Percentiles rank a stretch among this genome's conserved stretches.
Conservation (phyloP, 92 coral and sea anemone species). For the Metridium senile region DNA sequence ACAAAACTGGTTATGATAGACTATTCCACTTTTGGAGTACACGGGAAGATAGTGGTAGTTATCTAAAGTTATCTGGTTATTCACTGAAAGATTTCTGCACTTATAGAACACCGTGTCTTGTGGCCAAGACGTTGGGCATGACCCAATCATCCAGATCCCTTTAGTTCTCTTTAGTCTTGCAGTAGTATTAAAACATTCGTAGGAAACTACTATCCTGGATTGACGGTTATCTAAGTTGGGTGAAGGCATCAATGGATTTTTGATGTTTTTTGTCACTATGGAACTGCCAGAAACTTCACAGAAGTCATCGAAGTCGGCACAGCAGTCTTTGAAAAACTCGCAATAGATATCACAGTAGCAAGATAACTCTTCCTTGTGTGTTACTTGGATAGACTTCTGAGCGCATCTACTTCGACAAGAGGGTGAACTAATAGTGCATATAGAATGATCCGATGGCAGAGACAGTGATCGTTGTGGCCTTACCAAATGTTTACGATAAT, state of each 20-base stretch:
- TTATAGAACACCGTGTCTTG: constrained; percentile 13
- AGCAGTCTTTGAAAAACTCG: constrained; percentile 26
- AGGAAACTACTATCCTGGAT: not conserved
- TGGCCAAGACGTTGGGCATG: constrained; percentile 28
- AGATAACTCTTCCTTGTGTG: not conserved
- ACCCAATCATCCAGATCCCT: constrained; percentile 46
- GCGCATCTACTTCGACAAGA: not conserved
- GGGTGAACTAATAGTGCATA: not conserved
- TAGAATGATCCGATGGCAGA: no score
- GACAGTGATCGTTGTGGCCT: no score
- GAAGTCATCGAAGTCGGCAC: constrained; percentile 26
- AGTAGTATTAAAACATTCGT: not conserved
- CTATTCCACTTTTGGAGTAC: constrained; percentile 38
- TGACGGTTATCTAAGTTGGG: not conserved
- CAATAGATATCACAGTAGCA: constrained; percentile 33
- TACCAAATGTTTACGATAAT: no score
- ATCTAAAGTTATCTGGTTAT: constrained; percentile 6
- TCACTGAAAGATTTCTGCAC: constrained; percentile 6
- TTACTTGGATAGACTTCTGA: not conserved
- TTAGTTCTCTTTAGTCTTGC: not conserved
- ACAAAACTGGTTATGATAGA: constrained; percentile 58
- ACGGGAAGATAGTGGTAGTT: constrained; percentile 47
- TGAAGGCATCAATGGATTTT: not conserved
- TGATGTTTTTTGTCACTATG: not conserved
- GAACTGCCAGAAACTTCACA: not conserved